Evolutionary conservation across 2,113 vertebrate genomes (phyloP).

Genomic region (Coracopsis vasa): DNA sequence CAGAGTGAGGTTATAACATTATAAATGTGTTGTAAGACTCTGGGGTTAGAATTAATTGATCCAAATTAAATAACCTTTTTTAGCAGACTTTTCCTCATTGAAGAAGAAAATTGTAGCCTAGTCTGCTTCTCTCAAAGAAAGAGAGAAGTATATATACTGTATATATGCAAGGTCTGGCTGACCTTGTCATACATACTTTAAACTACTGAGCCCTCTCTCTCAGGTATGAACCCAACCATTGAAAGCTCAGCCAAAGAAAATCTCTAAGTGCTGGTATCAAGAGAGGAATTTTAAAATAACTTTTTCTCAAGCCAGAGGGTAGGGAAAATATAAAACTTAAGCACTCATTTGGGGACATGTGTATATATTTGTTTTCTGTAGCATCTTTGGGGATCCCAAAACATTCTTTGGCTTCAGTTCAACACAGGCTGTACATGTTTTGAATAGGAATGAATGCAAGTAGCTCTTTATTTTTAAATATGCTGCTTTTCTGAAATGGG

Average conservation of each 20-base stretch:
- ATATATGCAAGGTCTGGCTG: not conserved
- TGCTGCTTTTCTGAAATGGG: not conserved
- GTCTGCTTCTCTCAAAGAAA: not conserved
- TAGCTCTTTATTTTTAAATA: not conserved
- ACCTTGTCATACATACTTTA: not conserved
- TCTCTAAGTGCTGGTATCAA: not conserved
- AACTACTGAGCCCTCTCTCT: not conserved
- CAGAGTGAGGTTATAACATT: not conserved
- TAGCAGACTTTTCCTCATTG: not conserved
- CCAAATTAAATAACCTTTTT: not conserved
- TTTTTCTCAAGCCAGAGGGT: not conserved
- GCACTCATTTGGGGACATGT: not conserved
- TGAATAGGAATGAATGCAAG: not conserved
- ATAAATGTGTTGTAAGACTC: not conserved
- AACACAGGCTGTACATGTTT: not conserved
- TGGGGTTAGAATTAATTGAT: not conserved
- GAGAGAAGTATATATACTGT: not conserved
- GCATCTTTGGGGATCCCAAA: not conserved
- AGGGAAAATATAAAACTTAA: not conserved
- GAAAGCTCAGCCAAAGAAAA: not conserved
- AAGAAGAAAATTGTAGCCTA: not conserved
- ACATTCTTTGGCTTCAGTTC: not conserved
- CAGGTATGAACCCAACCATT: not conserved
- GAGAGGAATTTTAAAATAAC: not conserved
- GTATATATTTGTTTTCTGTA: not conserved